Evolutionary conservation across 2,113 vertebrate species (phyloP).

Genomic region (Leptosomus discolor): DNA sequence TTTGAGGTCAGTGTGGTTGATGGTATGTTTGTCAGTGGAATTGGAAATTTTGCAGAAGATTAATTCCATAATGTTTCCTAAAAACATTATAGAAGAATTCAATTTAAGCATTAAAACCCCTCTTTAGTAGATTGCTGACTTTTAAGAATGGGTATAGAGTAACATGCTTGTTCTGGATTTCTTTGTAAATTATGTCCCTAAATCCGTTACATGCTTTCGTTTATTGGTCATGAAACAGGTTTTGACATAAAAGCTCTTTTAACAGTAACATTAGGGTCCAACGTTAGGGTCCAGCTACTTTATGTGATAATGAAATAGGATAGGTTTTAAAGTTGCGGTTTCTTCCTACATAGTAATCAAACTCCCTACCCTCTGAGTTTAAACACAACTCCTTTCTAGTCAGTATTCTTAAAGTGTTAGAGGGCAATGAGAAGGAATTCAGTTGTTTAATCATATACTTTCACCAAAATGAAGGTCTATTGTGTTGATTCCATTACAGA

Average conservation of each 20-base stretch:
- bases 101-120: background rate
- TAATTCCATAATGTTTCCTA: background rate
- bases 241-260: constrained; percentile 34
- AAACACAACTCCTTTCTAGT: background rate
- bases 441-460: background rate
- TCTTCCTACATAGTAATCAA: constrained; percentile 27
- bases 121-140: background rate
- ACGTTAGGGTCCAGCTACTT: constrained; percentile 21
- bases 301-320: constrained; percentile 29
- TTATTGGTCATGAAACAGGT: background rate
- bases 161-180: background rate
- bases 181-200: constrained; percentile 1
- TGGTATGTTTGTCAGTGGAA: background rate
- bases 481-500: background rate
- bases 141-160: background rate
- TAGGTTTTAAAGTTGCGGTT: constrained; percentile 16
- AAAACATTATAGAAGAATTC: background rate
- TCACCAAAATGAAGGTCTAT: background rate
- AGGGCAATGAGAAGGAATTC: background rate
- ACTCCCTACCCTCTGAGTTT: background rate
- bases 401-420: background rate
- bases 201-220: background rate
- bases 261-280: constrained; percentile 32
- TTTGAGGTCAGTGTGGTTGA: background rate
- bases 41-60: background rate